Conservation (phyloP, 2,797 vertebrate species). For the Buphagus erythrorhynchus region DNA sequence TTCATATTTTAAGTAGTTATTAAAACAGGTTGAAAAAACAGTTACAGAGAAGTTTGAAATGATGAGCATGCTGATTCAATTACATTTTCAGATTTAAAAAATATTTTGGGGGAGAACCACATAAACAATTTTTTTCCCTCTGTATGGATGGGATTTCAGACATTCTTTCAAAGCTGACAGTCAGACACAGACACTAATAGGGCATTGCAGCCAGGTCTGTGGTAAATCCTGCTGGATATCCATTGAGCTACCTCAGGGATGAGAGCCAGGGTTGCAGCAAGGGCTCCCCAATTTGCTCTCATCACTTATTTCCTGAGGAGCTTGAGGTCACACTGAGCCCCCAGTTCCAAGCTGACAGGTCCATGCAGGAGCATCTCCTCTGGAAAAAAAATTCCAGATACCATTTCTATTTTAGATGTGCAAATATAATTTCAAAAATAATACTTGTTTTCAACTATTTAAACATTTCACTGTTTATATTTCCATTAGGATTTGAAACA, state of each 20-base stretch:
- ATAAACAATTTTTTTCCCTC: not conserved
- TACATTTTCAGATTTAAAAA: not conserved
- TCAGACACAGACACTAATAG: not conserved
- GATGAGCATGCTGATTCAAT: not conserved
- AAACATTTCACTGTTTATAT: not conserved
- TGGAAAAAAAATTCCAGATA: not conserved
- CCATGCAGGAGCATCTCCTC: not conserved
- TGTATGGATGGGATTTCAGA: not conserved
- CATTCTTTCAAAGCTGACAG: not conserved
- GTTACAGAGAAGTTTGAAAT: not conserved
- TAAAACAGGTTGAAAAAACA: conserved; percentile 10
- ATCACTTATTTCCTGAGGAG: not conserved
- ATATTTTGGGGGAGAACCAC: not conserved
- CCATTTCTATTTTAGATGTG: not conserved
- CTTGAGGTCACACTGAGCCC: not conserved
- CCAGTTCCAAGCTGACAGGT: not conserved
- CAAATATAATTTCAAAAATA: not conserved
- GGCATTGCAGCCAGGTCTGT: not conserved
- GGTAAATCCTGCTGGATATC: not conserved
- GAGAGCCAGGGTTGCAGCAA: not conserved
- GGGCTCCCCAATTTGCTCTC: not conserved
- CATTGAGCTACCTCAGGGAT: not conserved
- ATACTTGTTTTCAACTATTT: not conserved
- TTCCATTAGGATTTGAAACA: not conserved
- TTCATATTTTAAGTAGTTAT: not conserved